Base-by-base conservation (phyloP, 2,888 invertebrate species). In the Caenorhabditis macrosperma region DNA sequence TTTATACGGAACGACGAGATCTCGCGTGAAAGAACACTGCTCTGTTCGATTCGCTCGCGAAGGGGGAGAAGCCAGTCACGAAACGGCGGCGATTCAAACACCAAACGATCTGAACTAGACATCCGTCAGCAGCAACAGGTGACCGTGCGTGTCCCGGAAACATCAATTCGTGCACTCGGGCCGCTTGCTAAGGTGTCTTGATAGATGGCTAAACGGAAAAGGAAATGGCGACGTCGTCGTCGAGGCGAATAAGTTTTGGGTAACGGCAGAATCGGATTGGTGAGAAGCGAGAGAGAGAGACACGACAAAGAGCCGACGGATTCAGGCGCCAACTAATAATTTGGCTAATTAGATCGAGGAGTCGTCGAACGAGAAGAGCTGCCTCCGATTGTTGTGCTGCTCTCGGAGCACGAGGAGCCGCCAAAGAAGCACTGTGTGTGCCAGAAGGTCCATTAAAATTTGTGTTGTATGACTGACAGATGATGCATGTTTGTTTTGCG, bases 271-370 rank as follows among this genome's bases (percentile, higher is more conserved):
- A 7, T 3, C 5, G 6, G 20, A 46, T 22, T 46, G 46, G 20
- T 15, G 26, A 50, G 15, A 26, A 17, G 26, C 2, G 24, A 22
- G 17, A 10, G 26, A 24, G 50, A 24, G 50, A 50, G 24, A 50
- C 7, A 2, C 17, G 26, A 26, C 24, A 46, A 20, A 46, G 46
- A 12, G 46, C 17, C 46, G 46, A 46, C 20, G 20, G 46, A 17
- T n/a, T 30, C 33, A 28, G 22, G 61, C 30, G 10, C 17, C 61
- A 17, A 55, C 44, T 33, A 60, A 69, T 69, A 69, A 69, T 69
- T 69, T 60, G 52, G 15, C 52, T 69, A 69, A 69, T 61, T 69
- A 69, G 61, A 69, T 60, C 41, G 44, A 15, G 28, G 17, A 20
- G 10, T 52, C 28, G 26, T 52, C 15, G 28, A 20, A n/a, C n/a